Base-by-base conservation (phyloP, 2,113 vertebrate genomes). In the Climacteris rufus region DNA sequence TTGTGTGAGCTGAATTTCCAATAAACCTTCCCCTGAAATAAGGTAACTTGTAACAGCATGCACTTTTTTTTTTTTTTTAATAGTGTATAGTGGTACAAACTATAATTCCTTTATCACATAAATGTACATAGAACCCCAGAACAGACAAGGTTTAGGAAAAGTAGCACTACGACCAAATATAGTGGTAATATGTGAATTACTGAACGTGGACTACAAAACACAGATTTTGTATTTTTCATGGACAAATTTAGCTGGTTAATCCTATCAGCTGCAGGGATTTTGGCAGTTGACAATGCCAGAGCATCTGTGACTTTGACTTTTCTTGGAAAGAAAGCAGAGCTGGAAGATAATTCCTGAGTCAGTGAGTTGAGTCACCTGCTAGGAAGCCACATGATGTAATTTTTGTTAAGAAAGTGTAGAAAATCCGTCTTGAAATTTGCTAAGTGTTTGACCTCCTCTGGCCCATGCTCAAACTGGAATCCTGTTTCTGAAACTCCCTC, bases 251-350 rank as follows among this genome's bases (percentile, higher is more conserved):
- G 82, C 85, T 78, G 56, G 64, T 86, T 95, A 95, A 93, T 94
- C 82, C 74, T 76, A 72, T 83, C 57, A 89, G 17, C 85, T 63
- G 8, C 79, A 92, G 88, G n/a, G 64, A 90, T 94, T 81, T 77
- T 90, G 92, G 94, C 85, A 93, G 76, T 1, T 57, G 33, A 88
- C 84, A 68, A 81, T 49, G 72, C 47, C 56, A 91, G 63, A 90
- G 85, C 93, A 95, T 88, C 94, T 96, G 83, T 85, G 92, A 90
- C 76, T 75, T 61, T 61, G 76, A 47, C 71, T 93, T 90, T 92
- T 90, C 83, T 92, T 93, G 89, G 93, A 94, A 94, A 90, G 85
- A 93, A 91, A 71, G 52, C 79, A 92, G 69, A 94, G 75, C n/a
- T 87, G 83, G 64, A 91, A 82, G 69, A n/a, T 35, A 91, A 74